Conservation (phyloP, 2,797 vertebrate species). For the Poeciliopsis presidionis region DNA sequence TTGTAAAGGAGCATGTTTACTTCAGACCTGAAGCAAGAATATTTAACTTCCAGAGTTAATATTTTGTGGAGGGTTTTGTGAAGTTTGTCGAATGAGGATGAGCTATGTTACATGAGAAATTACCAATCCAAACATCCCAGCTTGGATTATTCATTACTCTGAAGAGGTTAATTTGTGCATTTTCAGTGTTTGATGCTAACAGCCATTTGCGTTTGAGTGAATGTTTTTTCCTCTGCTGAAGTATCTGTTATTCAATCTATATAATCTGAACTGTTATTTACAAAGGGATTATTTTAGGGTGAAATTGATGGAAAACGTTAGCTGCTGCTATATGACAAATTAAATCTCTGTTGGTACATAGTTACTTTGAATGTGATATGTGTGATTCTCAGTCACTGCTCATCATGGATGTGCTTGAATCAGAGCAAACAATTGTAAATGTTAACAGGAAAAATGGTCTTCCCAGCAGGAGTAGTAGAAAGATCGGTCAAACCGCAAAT, state of each 20-base stretch:
- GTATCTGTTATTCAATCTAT: constrained; percentile 20
- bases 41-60: constrained; percentile 18
- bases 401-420: not conserved
- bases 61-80: constrained; percentile 20
- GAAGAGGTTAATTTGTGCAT: constrained; percentile 29
- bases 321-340: constrained; percentile 15
- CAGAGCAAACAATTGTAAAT: constrained; percentile 52
- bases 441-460: constrained; percentile 50
- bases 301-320: constrained; percentile 8
- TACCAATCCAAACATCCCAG: constrained; percentile 32
- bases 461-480: constrained; percentile 30
- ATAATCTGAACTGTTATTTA: constrained; percentile 19
- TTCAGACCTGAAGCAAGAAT: constrained; percentile 11
- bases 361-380: not conserved
- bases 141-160: constrained; percentile 44
- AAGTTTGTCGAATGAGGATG: constrained; percentile 23
- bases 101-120: constrained; percentile 13
- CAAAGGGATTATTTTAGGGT: constrained; percentile 26
- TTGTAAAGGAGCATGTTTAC: constrained; percentile 22
- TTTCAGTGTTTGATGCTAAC: constrained; percentile 39
- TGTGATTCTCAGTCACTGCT: not conserved
- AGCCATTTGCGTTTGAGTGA: constrained; percentile 13
- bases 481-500: constrained; percentile 53
- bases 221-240: constrained; percentile 24
- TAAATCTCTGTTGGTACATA: constrained; percentile 16